Evolutionary conservation across 2,797 vertebrate genomes (phyloP).

Genomic region (Xiphophorus birchmanni): DNA sequence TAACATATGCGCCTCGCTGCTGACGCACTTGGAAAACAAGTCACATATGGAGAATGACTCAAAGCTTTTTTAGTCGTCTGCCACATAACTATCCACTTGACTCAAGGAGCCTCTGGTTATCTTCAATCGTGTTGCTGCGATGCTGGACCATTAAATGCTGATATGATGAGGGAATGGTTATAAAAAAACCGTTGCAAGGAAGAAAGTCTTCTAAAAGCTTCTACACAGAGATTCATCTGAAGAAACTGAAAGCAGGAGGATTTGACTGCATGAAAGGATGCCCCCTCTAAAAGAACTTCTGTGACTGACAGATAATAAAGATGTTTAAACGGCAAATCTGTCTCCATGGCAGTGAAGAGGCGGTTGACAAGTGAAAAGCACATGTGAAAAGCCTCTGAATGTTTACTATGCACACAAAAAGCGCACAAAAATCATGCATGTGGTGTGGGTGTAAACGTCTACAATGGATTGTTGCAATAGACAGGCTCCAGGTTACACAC

Average conservation of each 20-base stretch:
- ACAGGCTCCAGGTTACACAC: conserved; percentile 50
- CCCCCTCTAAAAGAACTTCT: conserved; percentile 50
- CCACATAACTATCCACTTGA: conserved; percentile 53
- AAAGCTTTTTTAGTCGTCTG: conserved; percentile 72
- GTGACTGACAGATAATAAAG: conserved; percentile 67
- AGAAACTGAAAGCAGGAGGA: not conserved
- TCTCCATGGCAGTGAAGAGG: conserved; percentile 81
- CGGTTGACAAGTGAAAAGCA: conserved; percentile 72
- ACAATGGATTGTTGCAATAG: conserved; percentile 34
- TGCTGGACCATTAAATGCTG: conserved; percentile 39
- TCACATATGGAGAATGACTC: conserved; percentile 78
- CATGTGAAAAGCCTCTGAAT: conserved; percentile 62
- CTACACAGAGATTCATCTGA: not conserved
- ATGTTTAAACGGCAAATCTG: conserved; percentile 70
- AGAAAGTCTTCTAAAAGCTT: conserved; percentile 59
- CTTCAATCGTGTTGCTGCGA: conserved; percentile 25
- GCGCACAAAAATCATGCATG: conserved; percentile 37
- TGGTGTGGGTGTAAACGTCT: conserved; percentile 45
- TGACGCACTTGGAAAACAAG: conserved; percentile 75
- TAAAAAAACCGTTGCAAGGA: conserved; percentile 56
- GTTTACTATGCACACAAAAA: conserved; percentile 51
- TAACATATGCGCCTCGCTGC: conserved; percentile 68
- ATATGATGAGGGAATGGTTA: conserved; percentile 10
- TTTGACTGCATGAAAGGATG: conserved; percentile 31
- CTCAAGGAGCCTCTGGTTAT: conserved; percentile 50